Conservation (phyloP, 2,797 vertebrate species). For the Anas bernieri region DNA sequence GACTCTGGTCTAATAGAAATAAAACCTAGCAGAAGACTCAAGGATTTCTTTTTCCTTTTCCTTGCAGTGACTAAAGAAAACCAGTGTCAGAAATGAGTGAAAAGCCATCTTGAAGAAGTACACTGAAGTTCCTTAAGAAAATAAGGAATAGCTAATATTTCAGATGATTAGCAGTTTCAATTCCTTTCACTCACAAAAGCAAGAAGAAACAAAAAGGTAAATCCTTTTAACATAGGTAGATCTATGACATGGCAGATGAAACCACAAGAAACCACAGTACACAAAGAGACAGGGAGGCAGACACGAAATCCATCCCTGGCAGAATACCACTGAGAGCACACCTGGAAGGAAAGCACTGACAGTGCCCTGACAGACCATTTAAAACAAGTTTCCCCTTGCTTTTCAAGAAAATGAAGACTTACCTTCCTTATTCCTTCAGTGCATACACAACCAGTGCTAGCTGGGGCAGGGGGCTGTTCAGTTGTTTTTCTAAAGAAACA, state of each 20-base stretch:
- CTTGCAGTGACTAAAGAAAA: neutral
- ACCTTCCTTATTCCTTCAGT: neutral
- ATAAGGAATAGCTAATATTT: neutral
- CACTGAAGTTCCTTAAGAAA: neutral
- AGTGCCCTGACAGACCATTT: neutral
- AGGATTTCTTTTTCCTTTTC: neutral
- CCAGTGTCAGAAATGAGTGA: accelerated
- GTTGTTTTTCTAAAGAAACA: neutral
- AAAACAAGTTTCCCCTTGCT: neutral
- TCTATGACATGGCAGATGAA: neutral
- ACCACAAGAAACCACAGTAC: neutral
- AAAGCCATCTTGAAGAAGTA: neutral
- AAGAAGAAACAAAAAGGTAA: neutral
- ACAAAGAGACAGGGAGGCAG: neutral
- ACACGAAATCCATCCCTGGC: neutral
- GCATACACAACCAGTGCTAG: neutral
- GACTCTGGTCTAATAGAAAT: neutral
- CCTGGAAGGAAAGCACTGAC: neutral
- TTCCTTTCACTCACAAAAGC: neutral
- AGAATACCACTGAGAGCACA: neutral
- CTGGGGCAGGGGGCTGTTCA: neutral
- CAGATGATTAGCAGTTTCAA: neutral
- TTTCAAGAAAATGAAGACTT: conserved; percentile 21
- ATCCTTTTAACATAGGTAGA: neutral
- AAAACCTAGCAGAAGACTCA: neutral